phyloP scores from a whole-genome alignment of 2,888 invertebrate genomes.

The Limnephilus auricula region DNA sequence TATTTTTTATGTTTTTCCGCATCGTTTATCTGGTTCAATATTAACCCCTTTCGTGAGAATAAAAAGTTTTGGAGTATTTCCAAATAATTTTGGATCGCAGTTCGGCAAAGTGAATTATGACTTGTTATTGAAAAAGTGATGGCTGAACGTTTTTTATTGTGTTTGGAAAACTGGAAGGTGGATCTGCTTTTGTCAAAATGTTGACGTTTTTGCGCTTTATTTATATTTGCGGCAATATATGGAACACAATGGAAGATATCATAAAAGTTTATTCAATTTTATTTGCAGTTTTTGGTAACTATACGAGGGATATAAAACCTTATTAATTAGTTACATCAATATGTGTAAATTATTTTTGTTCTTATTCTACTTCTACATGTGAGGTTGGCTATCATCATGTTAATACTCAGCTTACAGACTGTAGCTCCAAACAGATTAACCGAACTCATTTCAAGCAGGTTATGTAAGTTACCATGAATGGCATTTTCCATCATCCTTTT shows the following conservation, averaged over 20 bases:
- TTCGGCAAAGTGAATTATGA: slow-evolving; percentile 56
- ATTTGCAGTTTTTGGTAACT: background rate
- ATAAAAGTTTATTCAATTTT: slow-evolving; percentile 54
- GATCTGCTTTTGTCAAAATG: background rate
- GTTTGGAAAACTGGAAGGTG: background rate
- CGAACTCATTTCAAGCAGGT: background rate
- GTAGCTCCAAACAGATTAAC: background rate
- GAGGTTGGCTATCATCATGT: background rate
- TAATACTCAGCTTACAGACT: background rate
- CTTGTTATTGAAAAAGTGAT: slow-evolving; percentile 44
- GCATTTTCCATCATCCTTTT: too few species aligned
- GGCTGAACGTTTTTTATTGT: slow-evolving; percentile 24
- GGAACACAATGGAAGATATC: background rate
- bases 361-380: background rate
- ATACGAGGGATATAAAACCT: background rate
- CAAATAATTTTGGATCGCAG: slow-evolving; percentile 49
- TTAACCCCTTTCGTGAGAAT: slow-evolving; percentile 65
- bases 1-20: slow-evolving; percentile 61
- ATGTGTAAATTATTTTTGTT: background rate
- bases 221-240: slow-evolving; percentile 3
- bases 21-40: slow-evolving; percentile 59
- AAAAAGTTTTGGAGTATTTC: slow-evolving; percentile 56
- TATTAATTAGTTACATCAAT: background rate
- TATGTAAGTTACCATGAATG: too few species aligned
- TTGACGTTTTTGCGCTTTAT: background rate